These are phyloP conservation scores for Corvus cornix DNA, from an alignment of 2,113 vertebrate species.

Conservation along the genomic window DNA sequence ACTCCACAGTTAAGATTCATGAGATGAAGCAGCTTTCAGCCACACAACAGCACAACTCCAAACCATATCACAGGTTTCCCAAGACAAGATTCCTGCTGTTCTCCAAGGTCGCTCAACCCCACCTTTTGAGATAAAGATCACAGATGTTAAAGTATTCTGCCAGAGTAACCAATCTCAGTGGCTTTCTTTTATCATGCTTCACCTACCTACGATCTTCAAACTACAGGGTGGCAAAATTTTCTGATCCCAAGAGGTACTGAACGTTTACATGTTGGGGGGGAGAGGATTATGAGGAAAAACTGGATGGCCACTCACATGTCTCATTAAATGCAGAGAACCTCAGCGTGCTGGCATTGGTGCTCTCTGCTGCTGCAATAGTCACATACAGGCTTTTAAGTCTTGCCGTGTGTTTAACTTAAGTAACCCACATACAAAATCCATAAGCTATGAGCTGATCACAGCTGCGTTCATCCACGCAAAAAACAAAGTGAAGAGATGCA, in stretches of 20 bases:
- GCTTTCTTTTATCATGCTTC: not conserved
- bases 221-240: not conserved
- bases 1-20: not conserved
- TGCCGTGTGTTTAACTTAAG: not conserved
- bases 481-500: not conserved
- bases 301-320: not conserved
- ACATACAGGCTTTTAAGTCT: not conserved
- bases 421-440: not conserved
- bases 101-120: not conserved
- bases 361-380: not conserved
- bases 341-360: too few species aligned
- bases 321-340: not conserved
- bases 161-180: not conserved
- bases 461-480: not conserved
- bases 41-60: not conserved
- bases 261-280: not conserved
- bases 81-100: not conserved
- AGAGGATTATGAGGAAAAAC: not conserved
- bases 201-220: not conserved
- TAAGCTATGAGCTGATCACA: not conserved
- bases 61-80: not conserved
- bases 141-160: not conserved
- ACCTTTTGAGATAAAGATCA: not conserved
- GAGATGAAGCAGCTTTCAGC: not conserved
- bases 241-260: not conserved